Percentiles rank a stretch among this genome's conserved stretches.
These are phyloP conservation scores for Dendrocincla tyrannina DNA, from an alignment of 2,797 vertebrate species.

Conservation along the genomic window DNA sequence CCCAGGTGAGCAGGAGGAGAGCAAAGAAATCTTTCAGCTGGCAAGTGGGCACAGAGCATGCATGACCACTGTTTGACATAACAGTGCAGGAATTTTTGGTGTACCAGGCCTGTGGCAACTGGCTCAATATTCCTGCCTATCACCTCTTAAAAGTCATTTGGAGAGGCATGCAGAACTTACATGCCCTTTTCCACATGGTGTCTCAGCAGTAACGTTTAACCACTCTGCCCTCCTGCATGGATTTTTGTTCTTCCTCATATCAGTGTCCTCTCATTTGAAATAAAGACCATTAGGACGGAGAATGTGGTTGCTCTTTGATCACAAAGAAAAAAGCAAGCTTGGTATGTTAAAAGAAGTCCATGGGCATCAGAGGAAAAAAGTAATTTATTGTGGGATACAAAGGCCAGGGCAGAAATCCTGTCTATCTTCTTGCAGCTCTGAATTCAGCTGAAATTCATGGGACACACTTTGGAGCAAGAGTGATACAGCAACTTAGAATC, in stretches of 20 bases:
- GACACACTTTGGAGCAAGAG: neutral
- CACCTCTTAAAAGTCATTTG: neutral
- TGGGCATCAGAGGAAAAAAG: neutral
- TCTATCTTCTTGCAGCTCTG: neutral
- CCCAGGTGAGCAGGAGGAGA: neutral
- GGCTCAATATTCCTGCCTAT: neutral
- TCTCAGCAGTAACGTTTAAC: neutral
- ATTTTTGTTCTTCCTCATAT: neutral
- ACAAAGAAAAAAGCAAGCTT: neutral
- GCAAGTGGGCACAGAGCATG: accelerated
- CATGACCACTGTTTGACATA: accelerated
- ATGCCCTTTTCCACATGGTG: neutral
- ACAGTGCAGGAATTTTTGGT: neutral
- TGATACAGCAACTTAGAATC: neutral
- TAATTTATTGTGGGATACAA: neutral
- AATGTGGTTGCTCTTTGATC: neutral
- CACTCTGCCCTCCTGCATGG: neutral
- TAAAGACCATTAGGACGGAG: neutral
- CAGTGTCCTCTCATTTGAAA: neutral
- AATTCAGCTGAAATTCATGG: neutral
- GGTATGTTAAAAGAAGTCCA: neutral
- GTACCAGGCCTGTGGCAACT: neutral
- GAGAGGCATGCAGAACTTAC: neutral
- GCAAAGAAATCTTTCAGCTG: neutral
- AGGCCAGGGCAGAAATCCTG: neutral